Base-by-base conservation (phyloP, 2,888 invertebrate genomes). In the Torymus tubicola region DNA sequence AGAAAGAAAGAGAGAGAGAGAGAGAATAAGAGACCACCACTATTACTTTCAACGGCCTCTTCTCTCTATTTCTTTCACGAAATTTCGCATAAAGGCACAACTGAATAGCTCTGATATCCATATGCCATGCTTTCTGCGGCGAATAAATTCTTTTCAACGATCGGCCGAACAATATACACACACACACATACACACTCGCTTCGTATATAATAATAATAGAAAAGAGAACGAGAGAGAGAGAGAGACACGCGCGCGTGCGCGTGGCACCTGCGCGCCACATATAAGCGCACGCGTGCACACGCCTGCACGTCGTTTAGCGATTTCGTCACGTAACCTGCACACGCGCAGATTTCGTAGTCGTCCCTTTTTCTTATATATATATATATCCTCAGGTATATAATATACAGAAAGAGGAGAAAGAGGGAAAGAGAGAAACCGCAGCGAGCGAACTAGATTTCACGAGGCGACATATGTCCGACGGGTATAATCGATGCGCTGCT, bases 271-370 rank as follows among this genome's bases (percentile, higher is more conserved):
- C 55, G 13, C 14, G 14, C 24, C 52, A 72, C 24, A 21, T 24
- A 21, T 21, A 14, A 13, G 14, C 60, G 86, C 85, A 82, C 65
- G 58, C 52, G 53, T 79, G 21, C 21, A 21, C 21, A 21, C 83
- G 86, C 86, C 86, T 83, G 82, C 82, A 81, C 78, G 83, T 82
- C 70, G 86, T 86, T 85, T 84, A 80, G 80, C 85, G 86, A 87
- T 86, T 87, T 84, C 80, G 55, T 67, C 72, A 74, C 63, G 83
- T 84, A 85, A 85, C 42, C 5, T 42, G 42, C 42, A 42, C 42
- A 8, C 42, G 42, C 42, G 42, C 84, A 84, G 85, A 86, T 85
- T 86, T 84, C 83, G 82, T 83, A 3, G 13, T 42, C 42, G 42
- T 42, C 8, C 42, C 8, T 21, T 16, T 57, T 74, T 57, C 52